Base-by-base conservation (phyloP, 2,888 invertebrate species). In the Muscina levida region DNA sequence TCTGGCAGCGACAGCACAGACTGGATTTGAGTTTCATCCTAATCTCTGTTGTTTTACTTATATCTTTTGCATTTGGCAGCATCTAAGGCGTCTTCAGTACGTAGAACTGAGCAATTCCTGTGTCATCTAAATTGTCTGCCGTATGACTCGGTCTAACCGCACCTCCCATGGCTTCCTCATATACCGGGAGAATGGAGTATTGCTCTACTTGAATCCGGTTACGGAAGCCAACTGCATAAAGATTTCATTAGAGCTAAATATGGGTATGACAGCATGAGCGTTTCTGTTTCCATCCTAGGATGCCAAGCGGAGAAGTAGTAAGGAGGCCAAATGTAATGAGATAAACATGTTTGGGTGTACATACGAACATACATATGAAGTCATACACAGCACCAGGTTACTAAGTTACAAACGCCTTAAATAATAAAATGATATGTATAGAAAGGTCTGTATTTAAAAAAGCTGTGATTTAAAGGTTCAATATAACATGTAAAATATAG, bases 221-320 rank as follows among this genome's bases (percentile, higher is more conserved):
- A 42, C 53, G 42, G 62, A 62, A 62, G 62, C 62, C 62, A 62
- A 62, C 39, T 62, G 62, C 62, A 51, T 53, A 22, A 24, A 22
- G 53, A 24, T 13, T 62, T 4, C 62, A 62, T 62, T 42, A 22
- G 19, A 62, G 11, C 10, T 2, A 22, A 19, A 42, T 26, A 8
- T 17, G 19, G 15, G 17, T 56, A 26, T 13, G 59, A 57, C 68
- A 75, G 31, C 31, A 31, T 31, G 3, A 31, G 31, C 4, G 31
- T 31, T 31, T 31, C 31, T 31, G 31, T 31, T 31, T 31, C 4
- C 31, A 31, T 3, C 8, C 8, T 3, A 31, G 31, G 31, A 31
- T 5, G 31, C 31, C 8, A n/a, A n/a, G n/a, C n/a, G n/a, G n/a
- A n/a, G n/a, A n/a, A n/a, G n/a, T n/a, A n/a, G n/a, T n/a, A n/a